phyloP scores from a whole-genome alignment of 2,113 vertebrate species.

The Ochotona curzoniae region DNA sequence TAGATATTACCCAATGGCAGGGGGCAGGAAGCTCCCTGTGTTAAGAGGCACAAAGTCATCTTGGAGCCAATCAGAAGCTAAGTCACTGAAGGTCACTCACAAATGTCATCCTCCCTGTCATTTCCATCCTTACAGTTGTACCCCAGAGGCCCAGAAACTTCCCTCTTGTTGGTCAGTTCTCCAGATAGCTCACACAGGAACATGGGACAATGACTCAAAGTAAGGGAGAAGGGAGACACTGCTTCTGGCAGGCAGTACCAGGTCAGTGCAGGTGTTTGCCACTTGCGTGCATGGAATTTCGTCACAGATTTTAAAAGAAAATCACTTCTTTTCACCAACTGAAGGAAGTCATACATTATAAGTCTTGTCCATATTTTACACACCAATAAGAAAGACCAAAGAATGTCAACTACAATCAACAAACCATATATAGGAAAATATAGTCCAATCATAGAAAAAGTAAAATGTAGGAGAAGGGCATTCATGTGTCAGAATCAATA shows the following conservation, averaged over 20 bases:
- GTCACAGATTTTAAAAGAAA: neutral
- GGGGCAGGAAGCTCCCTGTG: neutral
- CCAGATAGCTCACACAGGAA: neutral
- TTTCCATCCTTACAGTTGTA: neutral
- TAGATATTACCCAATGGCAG: neutral
- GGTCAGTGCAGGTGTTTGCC: neutral
- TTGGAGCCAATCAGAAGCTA: neutral
- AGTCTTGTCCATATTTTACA: neutral
- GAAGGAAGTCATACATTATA: neutral
- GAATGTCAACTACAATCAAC: neutral
- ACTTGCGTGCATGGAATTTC: neutral
- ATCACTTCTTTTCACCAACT: neutral
- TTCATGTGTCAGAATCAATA: neutral
- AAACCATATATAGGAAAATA: neutral
- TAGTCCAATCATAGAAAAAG: neutral
- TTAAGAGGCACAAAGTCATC: neutral
- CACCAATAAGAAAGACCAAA: constrained; percentile 21
- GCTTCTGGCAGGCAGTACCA: neutral
- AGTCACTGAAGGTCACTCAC: neutral
- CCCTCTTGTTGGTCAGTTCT: neutral
- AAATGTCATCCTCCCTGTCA: neutral
- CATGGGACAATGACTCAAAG: neutral
- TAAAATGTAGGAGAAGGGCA: neutral
- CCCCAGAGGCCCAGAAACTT: neutral
- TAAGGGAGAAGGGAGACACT: neutral